These are phyloP conservation scores for Dallia pectoralis DNA, from an alignment of 2,797 vertebrate species.

Conservation along the genomic window DNA sequence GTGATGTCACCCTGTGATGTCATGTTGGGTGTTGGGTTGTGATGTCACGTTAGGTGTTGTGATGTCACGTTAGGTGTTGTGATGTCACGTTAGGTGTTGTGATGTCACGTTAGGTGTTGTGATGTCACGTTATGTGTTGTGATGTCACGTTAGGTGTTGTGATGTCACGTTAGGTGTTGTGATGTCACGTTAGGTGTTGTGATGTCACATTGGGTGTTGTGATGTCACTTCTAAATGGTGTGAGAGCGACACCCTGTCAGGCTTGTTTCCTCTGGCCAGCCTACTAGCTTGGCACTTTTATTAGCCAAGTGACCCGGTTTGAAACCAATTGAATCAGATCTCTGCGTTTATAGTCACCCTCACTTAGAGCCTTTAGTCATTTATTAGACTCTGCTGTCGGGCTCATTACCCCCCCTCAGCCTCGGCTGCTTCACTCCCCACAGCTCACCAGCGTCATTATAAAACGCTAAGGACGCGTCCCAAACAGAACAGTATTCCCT, in stretches of 20 bases:
- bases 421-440: neutral
- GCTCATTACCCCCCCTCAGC: slow-evolving; percentile 29
- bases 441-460: neutral
- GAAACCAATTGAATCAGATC: slow-evolving; percentile 59
- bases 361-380: slow-evolving; percentile 59
- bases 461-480: neutral
- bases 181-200: slow-evolving; percentile 32
- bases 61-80: too few relatives aligned
- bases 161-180: too few relatives aligned
- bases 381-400: slow-evolving; percentile 47
- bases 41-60: too few relatives aligned
- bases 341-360: slow-evolving; percentile 56
- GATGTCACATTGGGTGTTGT: slow-evolving; percentile 31
- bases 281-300: slow-evolving; percentile 60
- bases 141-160: too few relatives aligned
- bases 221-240: slow-evolving; percentile 17
- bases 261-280: slow-evolving; percentile 31
- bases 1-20: slow-evolving; percentile 10
- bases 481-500: neutral
- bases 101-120: slow-evolving; percentile 32
- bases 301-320: slow-evolving; percentile 69
- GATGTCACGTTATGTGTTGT: slow-evolving; percentile 22
- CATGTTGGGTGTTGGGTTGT: slow-evolving; percentile 34
- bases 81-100: slow-evolving; percentile 16
- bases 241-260: slow-evolving; percentile 50